These are phyloP conservation scores for Bubalus kerabau DNA, from an alignment of 2,113 vertebrate species.

Conservation along the genomic window DNA sequence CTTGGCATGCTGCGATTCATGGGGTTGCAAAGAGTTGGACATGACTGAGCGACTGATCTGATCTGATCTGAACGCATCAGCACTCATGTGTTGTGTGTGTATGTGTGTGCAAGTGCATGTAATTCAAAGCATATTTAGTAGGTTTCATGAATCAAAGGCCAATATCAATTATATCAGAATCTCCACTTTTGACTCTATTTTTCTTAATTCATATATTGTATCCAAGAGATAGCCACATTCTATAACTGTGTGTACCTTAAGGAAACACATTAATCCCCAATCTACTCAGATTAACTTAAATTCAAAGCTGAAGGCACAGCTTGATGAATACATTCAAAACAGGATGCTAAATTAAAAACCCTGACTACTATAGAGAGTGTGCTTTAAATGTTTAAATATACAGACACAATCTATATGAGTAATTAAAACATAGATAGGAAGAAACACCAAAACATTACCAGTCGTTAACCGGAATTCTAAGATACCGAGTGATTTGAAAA, in stretches of 20 bases:
- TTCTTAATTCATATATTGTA: neutral
- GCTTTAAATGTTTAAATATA: neutral
- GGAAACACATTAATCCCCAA: neutral
- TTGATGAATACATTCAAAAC: neutral
- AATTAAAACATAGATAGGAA: neutral
- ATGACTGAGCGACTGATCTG: no score
- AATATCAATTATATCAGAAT: neutral
- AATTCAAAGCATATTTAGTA: neutral
- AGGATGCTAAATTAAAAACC: neutral
- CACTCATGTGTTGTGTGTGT: neutral
- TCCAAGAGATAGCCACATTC: neutral
- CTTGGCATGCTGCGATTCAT: no score
- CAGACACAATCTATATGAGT: neutral
- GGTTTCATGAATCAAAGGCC: neutral
- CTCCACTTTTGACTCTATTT: neutral
- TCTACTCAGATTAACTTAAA: neutral
- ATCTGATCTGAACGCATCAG: neutral
- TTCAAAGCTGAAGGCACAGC: neutral
- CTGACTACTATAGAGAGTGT: neutral
- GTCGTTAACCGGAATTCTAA: neutral
- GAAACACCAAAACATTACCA: neutral
- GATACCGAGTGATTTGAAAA: neutral
- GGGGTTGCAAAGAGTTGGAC: no score
- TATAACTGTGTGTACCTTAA: neutral
- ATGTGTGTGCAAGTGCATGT: accelerated